A percentile compares a stretch with the other conserved stretches of the same genome.
Evolutionary conservation across 1,140 invertebrate genomes (phyloP).

Genomic region (Camponotus pennsylvanicus): DNA sequence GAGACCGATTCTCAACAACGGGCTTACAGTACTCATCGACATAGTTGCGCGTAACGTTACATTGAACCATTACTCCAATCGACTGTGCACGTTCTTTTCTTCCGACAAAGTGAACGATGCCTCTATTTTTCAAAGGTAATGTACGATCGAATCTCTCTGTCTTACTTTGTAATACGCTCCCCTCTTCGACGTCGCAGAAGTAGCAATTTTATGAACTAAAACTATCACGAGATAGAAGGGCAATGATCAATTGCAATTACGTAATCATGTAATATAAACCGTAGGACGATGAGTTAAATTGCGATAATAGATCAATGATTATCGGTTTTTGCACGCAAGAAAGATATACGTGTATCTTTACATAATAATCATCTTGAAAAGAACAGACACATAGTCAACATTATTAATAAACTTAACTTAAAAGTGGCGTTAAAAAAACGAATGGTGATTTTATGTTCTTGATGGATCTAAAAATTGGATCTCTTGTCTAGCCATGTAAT

Average conservation of each 20-base stretch:
- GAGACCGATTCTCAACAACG: constrained; percentile 36
- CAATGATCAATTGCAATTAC: constrained; percentile 45
- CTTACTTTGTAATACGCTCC: not conserved
- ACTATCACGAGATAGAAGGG: too few species aligned
- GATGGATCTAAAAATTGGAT: constrained; percentile 12
- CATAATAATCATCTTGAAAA: constrained; percentile 24
- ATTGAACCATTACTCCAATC: constrained; percentile 29
- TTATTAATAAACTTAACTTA: not conserved
- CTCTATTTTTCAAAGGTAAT: not conserved
- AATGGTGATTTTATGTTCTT: not conserved
- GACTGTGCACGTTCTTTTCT: not conserved
- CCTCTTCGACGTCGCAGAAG: not conserved
- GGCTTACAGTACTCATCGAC: constrained; percentile 22
- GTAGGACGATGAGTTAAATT: constrained; percentile 5
- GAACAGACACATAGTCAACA: not conserved
- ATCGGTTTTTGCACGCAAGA: not conserved
- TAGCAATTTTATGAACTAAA: constrained; percentile 15
- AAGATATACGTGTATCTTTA: constrained; percentile 3
- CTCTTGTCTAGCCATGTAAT: not conserved
- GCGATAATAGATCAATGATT: not conserved
- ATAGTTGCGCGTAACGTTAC: constrained; percentile 3
- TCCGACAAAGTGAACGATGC: not conserved
- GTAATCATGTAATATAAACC: not conserved
- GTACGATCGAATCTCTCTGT: not conserved
- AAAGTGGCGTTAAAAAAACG: not conserved